Base-by-base conservation (phyloP, 2,888 invertebrate species). In the Synergus laeviventris region DNA sequence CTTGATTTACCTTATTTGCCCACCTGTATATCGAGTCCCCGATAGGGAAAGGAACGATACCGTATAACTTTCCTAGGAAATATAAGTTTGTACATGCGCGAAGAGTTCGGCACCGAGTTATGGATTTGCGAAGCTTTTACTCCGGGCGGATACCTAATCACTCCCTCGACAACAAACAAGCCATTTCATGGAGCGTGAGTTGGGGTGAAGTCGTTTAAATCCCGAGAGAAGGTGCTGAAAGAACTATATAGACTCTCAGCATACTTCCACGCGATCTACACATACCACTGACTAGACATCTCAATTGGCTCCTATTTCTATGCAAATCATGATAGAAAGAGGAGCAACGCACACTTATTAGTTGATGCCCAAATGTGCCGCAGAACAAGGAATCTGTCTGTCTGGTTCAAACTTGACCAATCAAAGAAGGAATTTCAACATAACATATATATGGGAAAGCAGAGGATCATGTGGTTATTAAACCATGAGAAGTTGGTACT, bases 201-300 rank as follows among this genome's bases (percentile, higher is more conserved):
- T n/a, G n/a, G 31, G 31, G 70, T 66, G 21, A 42, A 66, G 21
- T 38, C 38, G 24, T 66, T 45, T 38, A 42, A 73, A 61, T 76
- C 73, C 38, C 73, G 18, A 59, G 76, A 75, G 54, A 61, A 39
- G 74, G 75, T 24, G 59, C 9, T 49, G 59, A 78, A 73, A 73
- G 24, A 56, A 78, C 75, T 78, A 61, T 42, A 62, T 61, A 61
- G 36, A 31, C 74, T 61, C 61, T 74, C 74, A 74, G 81, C 82
- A 81, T 85, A 82, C 82, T 83, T 83, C 83, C 83, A 82, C 83
- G 84, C 83, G 81, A 85, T 84, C 81, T 66, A 24, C n/a, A n/a
- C n/a, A n/a, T n/a, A n/a, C 31, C 45, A 31, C 16, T 16, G 42
- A 38, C 62, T 62, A 61, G 61, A 61, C 61, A 36, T 61, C 61